Conservation (phyloP, 2,888 invertebrate species). For the Himalopsyche tibetana region DNA sequence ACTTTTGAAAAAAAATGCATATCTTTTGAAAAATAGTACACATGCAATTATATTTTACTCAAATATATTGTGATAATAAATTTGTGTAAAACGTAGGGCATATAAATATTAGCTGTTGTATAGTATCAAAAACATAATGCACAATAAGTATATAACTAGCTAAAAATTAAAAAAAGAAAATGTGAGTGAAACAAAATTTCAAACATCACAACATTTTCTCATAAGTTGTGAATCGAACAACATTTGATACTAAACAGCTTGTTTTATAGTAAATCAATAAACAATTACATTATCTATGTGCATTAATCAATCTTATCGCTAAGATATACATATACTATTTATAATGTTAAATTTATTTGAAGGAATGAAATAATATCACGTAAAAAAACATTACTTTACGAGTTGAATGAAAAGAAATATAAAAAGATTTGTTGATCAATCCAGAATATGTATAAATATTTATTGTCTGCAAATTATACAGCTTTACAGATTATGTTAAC, state of each 20-base stretch:
- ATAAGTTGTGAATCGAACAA: no score
- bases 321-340: neutral
- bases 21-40: neutral
- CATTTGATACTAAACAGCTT: no score
- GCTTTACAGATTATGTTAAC: no score
- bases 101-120: no score
- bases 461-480: no score
- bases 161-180: no score
- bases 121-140: no score
- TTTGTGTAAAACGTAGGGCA: no score
- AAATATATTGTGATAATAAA: neutral
- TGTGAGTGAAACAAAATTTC: no score
- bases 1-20: neutral
- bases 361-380: slow-evolving; percentile 32
- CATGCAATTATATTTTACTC: neutral
- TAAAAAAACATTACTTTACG: neutral
- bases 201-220: no score
- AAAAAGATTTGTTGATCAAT: neutral
- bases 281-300: neutral
- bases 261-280: neutral
- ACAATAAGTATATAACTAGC: no score
- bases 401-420: neutral
- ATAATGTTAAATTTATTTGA: neutral
- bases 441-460: no score
- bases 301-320: slow-evolving; percentile 2